Base-by-base conservation (phyloP, 2,888 invertebrate species). In the Griposia aprilina region DNA sequence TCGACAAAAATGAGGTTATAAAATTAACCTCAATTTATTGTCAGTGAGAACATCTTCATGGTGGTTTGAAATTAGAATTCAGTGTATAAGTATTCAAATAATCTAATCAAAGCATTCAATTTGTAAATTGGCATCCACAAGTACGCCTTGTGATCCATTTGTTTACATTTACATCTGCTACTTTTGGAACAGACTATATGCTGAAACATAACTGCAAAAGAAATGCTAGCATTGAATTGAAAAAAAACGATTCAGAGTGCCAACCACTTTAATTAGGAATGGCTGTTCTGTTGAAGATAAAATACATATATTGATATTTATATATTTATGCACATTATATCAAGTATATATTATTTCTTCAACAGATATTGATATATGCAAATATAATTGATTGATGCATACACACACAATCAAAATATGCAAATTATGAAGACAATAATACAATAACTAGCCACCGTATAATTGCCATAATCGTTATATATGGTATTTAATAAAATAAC, bases 401-500 rank as follows among this genome's bases (percentile, higher is more conserved):
- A 36, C 30, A 36, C 30, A 36, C 71, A 23, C 41, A 74, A 55
- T 74, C 41, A 52, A 68, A 73, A 52, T 69, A 59, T 59, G 55
- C 15, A 59, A 76, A 74, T 59, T 17, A 48, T 41, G 11, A 76
- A 78, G 26, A 50, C 17, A 48, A 23, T 59, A 65, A 59, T n/a
- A 30, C 66, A 55, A 59, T 78, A 66, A 45, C 50, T 59, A 7
- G 59, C 30, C 20, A 60, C 78, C 50, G 30, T n/a, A 52, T 67
- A 77, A 78, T 78, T 50, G 36, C 23, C 41, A 50, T 77, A 66
- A 30, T 66, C 6, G 41, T 20, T 78, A 30, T 30, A 26, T 52
- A 48, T 66, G 59, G n/a, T 80, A 52, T 80, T 65, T 62, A 62
- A 78, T 62, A n/a, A 57, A 52, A 77, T 20, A 52, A 68, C 20